Percentiles rank a stretch among this genome's conserved stretches.
Conservation (phyloP, 2,113 vertebrate genomes). For the Pseudolaguvia tuberculata region DNA sequence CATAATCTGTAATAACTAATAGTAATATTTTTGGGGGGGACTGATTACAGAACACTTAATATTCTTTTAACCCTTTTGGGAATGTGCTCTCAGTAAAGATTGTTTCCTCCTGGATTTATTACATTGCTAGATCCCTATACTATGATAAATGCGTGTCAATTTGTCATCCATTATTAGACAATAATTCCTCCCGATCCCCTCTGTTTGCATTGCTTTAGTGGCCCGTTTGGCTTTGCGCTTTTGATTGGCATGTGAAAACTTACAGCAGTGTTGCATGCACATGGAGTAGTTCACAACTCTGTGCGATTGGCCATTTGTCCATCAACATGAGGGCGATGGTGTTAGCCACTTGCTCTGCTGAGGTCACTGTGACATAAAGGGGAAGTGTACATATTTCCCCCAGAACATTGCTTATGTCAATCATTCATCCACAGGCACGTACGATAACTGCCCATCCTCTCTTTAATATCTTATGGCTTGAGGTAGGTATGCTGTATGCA, state of each 20-base stretch:
- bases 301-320: slow-evolving; percentile 21
- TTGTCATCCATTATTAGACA: not conserved
- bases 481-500: not conserved
- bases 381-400: slow-evolving; percentile 37
- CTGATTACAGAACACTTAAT: not conserved
- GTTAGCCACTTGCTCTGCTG: slow-evolving; percentile 19
- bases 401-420: slow-evolving; percentile 17
- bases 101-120: slow-evolving; percentile 1
- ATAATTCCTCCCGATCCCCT: not conserved
- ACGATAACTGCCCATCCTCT: not conserved
- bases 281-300: slow-evolving; percentile 11
- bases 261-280: slow-evolving; percentile 54
- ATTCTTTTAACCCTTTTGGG: not conserved
- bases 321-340: not conserved
- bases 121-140: not conserved
- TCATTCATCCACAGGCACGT: not conserved
- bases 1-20: not conserved
- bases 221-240: slow-evolving; percentile 52
- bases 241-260: slow-evolving; percentile 71
- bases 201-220: slow-evolving; percentile 32
- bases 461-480: not conserved
- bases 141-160: not conserved
- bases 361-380: slow-evolving; percentile 42
- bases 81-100: not conserved
- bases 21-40: not conserved